Evolutionary conservation across 2,797 vertebrate species (phyloP), one percentile per base, ranked within the genome.

Genomic region (Naso thynnoides): DNA sequence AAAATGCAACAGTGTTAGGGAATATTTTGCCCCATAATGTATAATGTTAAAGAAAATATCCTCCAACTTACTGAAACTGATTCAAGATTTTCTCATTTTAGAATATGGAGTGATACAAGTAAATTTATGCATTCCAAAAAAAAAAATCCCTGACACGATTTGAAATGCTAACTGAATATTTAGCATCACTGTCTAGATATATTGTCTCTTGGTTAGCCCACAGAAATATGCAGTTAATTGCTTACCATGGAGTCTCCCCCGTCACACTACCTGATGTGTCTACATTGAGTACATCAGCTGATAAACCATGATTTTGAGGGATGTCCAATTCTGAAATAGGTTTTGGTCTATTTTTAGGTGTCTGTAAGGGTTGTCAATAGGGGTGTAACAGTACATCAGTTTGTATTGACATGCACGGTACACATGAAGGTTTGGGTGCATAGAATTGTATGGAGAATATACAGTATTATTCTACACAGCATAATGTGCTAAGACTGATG

Each of bases 1-100:
- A 59, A 47, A 61, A 45, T 39, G 18, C 42, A 52, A n/a, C 55
- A 42, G 19, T 70, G 49, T 63, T 33, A 27, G 18, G 16, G 36
- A 55, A 21, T 59, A 16, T 68, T 61, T 68, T 24, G 57, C 42
- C 33, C 39, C 33, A 18, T 58, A 14, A 58, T 23, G n/a, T 44
- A 29, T 68, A 16, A 44, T 55, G n/a, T 73, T 23, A 39, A 8
- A 60, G 39, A 42, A 68, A 36, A 49, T n/a, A 24, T 18, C 54
- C 31, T 23, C 48, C 36, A n/a, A 44, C 15, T 57, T 48, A 53
- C 54, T 57, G 49, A 64, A 39, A 23, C 38, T 42, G 29, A 70
- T 42, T 41, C 29, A 2, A 59, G 7, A 33, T 39, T 27, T 60
- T 68, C 18, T 52, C 2, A 21, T 52, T 54, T 69, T 48, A 39